These are phyloP conservation scores for Protaetia brevitarsis DNA, from an alignment of 1,140 invertebrate species.

Conservation along the genomic window DNA sequence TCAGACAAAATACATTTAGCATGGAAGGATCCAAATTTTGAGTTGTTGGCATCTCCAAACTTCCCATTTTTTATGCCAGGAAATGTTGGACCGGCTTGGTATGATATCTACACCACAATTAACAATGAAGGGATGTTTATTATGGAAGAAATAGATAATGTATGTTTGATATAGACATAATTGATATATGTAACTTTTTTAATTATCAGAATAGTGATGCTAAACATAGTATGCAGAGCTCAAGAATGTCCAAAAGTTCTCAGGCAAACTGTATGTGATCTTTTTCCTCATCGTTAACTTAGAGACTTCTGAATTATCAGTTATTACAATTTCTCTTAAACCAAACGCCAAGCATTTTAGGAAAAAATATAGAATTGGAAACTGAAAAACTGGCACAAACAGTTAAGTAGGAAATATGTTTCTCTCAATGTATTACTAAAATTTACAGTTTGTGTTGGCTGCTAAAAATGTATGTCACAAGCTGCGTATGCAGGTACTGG, in stretches of 20 bases:
- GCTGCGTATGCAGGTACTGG: conserved; percentile 65
- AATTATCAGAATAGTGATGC: conserved; percentile 26
- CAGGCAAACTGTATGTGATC: conserved; percentile 58
- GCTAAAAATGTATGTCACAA: conserved; percentile 58
- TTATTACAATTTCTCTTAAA: conserved; percentile 53
- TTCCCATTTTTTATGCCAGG: conserved; percentile 70
- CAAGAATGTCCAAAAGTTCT: conserved; percentile 66
- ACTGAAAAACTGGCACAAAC: conserved; percentile 64
- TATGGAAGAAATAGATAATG: conserved; percentile 43
- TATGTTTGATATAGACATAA: not conserved
- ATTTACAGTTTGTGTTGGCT: conserved; percentile 54
- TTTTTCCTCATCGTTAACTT: conserved; percentile 58
- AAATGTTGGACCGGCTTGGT: conserved; percentile 62
- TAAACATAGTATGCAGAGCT: conserved; percentile 52
- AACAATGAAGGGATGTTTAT: conserved; percentile 39
- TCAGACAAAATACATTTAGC: conserved; percentile 38
- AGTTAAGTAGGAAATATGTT: conserved; percentile 47
- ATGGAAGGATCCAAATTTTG: conserved; percentile 55
- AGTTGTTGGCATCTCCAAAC: conserved; percentile 57
- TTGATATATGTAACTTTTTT: not conserved
- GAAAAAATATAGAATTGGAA: conserved; percentile 64
- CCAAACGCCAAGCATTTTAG: conserved; percentile 54
- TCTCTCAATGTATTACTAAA: not conserved
- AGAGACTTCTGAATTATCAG: conserved; percentile 52
- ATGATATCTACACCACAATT: conserved; percentile 53